phyloP scores from a whole-genome alignment of 2,888 invertebrate species.

The Pilophorus perplexus region DNA sequence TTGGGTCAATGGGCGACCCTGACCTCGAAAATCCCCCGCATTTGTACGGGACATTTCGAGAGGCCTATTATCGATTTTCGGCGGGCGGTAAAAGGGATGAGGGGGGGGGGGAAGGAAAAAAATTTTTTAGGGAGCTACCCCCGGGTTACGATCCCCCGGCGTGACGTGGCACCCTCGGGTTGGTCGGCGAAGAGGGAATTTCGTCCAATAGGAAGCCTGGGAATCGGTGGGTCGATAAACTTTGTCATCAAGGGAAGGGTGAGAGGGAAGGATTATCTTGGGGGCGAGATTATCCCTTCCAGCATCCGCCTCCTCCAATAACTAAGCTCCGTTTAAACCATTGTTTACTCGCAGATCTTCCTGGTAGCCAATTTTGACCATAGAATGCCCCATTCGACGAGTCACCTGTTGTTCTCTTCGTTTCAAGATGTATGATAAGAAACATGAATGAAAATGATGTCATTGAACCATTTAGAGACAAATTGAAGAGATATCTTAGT shows the following conservation, averaged over 20 bases:
- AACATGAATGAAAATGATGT: no score
- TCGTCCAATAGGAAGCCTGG: background rate
- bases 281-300: background rate
- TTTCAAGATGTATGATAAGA: no score
- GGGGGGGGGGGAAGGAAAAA: background rate
- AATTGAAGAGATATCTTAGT: no score
- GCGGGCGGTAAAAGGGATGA: background rate
- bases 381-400: background rate
- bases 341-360: slow-evolving; percentile 1
- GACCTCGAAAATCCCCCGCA: slow-evolving; percentile 19
- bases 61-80: slow-evolving; percentile 24
- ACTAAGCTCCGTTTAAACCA: background rate
- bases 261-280: background rate
- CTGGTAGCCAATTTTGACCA: background rate
- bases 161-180: slow-evolving; percentile 10
- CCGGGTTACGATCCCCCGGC: background rate
- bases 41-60: slow-evolving; percentile 21
- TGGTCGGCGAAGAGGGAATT: background rate
- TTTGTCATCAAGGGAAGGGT: background rate
- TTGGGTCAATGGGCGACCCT: slow-evolving; percentile 39
- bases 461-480: no score
- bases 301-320: background rate
- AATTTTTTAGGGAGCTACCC: background rate
- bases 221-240: background rate
- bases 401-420: slow-evolving; percentile 18